These are phyloP conservation scores for Anhinga rufa DNA, from an alignment of 2,113 vertebrate genomes.

Conservation along the genomic window DNA sequence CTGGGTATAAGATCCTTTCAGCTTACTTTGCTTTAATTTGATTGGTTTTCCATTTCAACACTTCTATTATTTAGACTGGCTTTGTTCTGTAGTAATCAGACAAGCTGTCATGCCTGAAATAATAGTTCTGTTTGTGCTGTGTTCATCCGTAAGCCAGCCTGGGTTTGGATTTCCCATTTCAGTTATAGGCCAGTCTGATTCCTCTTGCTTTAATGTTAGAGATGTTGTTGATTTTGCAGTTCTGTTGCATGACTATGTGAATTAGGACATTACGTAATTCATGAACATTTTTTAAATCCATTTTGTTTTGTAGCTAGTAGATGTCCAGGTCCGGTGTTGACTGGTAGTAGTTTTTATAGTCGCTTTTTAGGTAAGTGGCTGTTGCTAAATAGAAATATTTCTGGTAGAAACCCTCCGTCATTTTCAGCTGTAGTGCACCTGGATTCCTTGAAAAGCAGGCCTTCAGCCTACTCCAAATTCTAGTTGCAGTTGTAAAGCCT, in stretches of 20 bases:
- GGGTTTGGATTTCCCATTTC: slow-evolving; percentile 11
- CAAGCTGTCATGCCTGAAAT: neutral
- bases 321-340: neutral
- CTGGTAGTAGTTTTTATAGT: neutral
- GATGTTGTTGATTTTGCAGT: neutral
- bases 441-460: neutral
- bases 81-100: neutral
- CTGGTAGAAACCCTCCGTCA: neutral
- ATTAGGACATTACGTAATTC: neutral
- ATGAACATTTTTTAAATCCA: neutral
- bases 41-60: neutral
- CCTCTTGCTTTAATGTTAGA: neutral
- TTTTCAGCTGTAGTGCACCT: neutral
- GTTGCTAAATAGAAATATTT: slow-evolving; percentile 7
- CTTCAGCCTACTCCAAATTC: neutral
- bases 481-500: neutral
- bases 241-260: neutral
- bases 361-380: neutral
- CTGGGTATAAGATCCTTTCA: neutral
- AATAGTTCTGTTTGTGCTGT: slow-evolving; percentile 23
- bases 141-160: neutral
- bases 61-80: slow-evolving; percentile 17
- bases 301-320: neutral
- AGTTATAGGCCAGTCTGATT: neutral
- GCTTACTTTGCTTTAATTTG: neutral